phyloP scores from a whole-genome alignment of 2,797 vertebrate species.

The Distichodus sexfasciatus region DNA sequence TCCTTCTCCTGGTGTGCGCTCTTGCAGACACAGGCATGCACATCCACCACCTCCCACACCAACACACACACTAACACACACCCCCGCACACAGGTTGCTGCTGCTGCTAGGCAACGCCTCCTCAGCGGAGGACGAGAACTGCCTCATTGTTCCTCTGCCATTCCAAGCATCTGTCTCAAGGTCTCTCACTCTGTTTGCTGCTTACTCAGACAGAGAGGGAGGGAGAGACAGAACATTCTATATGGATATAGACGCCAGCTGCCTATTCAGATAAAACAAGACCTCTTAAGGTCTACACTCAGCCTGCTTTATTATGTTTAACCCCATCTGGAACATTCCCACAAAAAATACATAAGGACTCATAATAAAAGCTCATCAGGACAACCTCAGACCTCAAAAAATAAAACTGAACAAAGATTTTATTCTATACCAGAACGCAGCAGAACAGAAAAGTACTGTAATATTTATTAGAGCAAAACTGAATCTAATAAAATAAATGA shows the following conservation, averaged over 20 bases:
- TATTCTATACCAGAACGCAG: too few relatives aligned
- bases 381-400: neutral
- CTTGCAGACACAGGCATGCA: too few relatives aligned
- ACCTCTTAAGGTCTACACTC: neutral
- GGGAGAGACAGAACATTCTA: conserved; percentile 6
- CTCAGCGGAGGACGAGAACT: conserved; percentile 23
- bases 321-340: neutral
- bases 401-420: too few relatives aligned
- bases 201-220: conserved; percentile 33
- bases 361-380: neutral
- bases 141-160: conserved; percentile 35
- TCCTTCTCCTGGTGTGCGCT: conserved; percentile 4
- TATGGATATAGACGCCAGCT: neutral
- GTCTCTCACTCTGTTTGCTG: conserved; percentile 35
- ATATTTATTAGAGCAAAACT: too few relatives aligned
- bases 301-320: neutral
- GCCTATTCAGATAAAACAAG: neutral
- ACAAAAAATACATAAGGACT: too few relatives aligned
- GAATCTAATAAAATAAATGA: too few relatives aligned
- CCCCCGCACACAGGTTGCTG: conserved; percentile 10
- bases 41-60: neutral
- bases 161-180: conserved; percentile 43
- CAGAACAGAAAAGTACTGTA: too few relatives aligned
- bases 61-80: conserved; percentile 2
- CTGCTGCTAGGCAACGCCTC: conserved; percentile 48